Conservation (phyloP, 2,797 vertebrate genomes). For the Parauchenoglanis punctatus region DNA sequence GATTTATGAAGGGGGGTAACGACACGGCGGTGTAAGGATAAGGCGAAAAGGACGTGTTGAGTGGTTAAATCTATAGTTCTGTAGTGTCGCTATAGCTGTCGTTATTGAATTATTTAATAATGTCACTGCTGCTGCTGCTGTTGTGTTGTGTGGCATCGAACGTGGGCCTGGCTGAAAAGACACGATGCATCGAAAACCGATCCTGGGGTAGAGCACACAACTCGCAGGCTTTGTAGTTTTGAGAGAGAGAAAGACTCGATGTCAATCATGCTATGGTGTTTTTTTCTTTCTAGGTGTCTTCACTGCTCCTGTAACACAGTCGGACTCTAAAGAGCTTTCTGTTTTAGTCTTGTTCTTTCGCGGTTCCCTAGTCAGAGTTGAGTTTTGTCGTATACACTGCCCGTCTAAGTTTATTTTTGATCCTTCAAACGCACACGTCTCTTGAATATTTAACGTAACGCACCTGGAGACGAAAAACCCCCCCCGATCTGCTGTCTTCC, state of each 20-base stretch:
- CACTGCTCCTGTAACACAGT: background rate
- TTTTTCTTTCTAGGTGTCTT: background rate
- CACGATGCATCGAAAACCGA: background rate
- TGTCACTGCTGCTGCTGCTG: background rate
- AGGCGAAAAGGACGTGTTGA: constrained; percentile 17
- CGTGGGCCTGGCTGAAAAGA: background rate
- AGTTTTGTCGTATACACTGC: background rate
- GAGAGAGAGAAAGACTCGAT: no score
- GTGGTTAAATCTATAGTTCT: background rate
- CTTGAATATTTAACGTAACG: background rate
- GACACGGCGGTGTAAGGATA: background rate
- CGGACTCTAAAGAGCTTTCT: background rate
- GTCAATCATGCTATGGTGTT: background rate
- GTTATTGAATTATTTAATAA: constrained; percentile 28
- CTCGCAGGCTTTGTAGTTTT: background rate
- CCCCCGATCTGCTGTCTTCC: background rate
- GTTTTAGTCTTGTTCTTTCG: background rate
- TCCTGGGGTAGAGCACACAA: background rate
- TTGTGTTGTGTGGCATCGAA: background rate
- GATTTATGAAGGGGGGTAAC: constrained; percentile 62
- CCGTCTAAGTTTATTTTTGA: background rate
- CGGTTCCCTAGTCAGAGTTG: background rate
- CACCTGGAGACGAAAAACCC: background rate
- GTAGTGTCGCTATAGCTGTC: background rate
- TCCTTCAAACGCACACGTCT: background rate